Evolutionary conservation across 2,888 invertebrate genomes (phyloP), one percentile per base, ranked within the genome.

Genomic region (Lasioglossum oenotherae): DNA sequence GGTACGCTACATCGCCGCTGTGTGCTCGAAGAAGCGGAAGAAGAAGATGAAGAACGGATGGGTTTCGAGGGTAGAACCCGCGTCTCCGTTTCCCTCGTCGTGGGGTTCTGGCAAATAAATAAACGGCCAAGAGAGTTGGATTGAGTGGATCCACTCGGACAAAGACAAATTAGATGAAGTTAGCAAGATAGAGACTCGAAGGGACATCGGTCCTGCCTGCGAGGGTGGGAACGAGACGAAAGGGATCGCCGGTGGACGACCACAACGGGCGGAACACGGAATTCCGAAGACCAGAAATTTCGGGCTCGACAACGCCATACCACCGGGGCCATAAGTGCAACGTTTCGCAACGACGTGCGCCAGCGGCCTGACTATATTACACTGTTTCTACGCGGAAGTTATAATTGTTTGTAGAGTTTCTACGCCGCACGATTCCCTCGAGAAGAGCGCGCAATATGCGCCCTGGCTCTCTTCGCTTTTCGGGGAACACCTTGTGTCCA

Each of bases 371-470:
- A 27, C 76, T 80, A 74, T 83, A 82, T 87, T 87, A 88, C 73
- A 71, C 80, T 83, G 81, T 88, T 87, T 89, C 85, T 88, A 89
- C 81, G 78, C 90, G 90, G 90, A 93, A 93, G 91, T 93, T 93
- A 92, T 93, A 93, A 93, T 93, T 93, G 93, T 93, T 91, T 91
- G 90, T 87, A 76, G 90, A 92, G 92, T 93, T 91, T 92, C 90
- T 31, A 82, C 88, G 84, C 86, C 81, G 27, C 87, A 79, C 89
- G 87, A 89, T 90, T 23, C 85, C 90, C 87, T 80, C 78, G 80
- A 87, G 88, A 92, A 84, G 69, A 78, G 74, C 78, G 60, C 35
- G 35, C 46, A 60, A 44, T 27, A 44, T 27, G 41, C 35, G 75
- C 78, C 80, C 78, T 73, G 41, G 41, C 76, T 81, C 67, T 83